Percentiles rank a stretch among this genome's conserved stretches.
Conservation (phyloP, 2,797 vertebrate species). For the Novumbra hubbsi region DNA sequence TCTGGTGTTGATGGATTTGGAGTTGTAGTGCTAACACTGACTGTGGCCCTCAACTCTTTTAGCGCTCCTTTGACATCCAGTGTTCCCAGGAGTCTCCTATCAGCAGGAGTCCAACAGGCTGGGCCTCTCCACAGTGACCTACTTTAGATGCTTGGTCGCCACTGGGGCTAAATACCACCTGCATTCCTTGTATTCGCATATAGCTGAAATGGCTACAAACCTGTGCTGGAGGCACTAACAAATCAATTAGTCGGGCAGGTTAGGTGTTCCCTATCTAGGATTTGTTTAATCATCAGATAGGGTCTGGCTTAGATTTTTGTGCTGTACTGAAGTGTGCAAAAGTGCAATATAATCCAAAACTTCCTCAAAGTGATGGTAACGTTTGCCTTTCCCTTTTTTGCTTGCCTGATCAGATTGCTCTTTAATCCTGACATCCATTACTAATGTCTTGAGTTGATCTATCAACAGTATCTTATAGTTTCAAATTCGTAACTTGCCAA, state of each 20-base stretch:
- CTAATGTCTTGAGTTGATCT: slow-evolving; percentile 97
- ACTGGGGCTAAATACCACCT: background rate
- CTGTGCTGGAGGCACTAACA: background rate
- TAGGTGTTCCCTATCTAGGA: slow-evolving; percentile 3
- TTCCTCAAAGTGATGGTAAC: slow-evolving; percentile 94
- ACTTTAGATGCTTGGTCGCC: slow-evolving; percentile 14
- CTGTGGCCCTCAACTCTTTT: slow-evolving; percentile 4
- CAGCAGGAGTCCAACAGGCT: slow-evolving; percentile 8
- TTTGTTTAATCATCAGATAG: slow-evolving; percentile 28
- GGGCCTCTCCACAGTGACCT: slow-evolving; percentile 22
- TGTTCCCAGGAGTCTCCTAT: background rate
- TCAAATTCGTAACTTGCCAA: slow-evolving; percentile 89
- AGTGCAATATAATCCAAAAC: slow-evolving; percentile 47
- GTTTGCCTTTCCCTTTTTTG: slow-evolving; percentile 81
- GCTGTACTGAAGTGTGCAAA: slow-evolving; percentile 8
- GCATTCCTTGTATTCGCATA: slow-evolving; percentile 12
- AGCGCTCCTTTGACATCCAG: slow-evolving; percentile 7
- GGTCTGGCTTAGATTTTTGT: slow-evolving; percentile 13
- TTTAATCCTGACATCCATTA: slow-evolving; percentile 92
- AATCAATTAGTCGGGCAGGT: slow-evolving; percentile 1
- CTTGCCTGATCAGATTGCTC: slow-evolving; percentile 91
- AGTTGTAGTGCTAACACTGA: slow-evolving; percentile 20
- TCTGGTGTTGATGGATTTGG: slow-evolving; percentile 21
- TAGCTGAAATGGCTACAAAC: slow-evolving; percentile 20
- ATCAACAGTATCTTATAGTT: slow-evolving; percentile 83